Conservation (phyloP, 2,113 vertebrate genomes). For the Uropsilus gracilis region DNA sequence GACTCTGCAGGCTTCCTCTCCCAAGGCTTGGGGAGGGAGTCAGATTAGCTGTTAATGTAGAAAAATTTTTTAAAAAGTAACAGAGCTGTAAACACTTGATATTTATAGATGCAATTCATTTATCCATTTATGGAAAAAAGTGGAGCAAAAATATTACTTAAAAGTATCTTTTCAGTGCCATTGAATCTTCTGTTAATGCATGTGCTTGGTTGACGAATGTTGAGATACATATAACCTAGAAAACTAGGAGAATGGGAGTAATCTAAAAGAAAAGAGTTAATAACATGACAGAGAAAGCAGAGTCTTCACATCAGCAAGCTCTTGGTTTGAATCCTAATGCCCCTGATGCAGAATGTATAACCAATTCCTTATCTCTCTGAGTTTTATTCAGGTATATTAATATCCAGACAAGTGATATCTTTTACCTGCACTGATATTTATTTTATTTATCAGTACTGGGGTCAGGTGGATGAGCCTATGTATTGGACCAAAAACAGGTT, state of each 20-base stretch:
- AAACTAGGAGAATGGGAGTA: not conserved
- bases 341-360: not conserved
- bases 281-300: not conserved
- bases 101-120: not conserved
- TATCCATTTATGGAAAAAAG: not conserved
- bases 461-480: not conserved
- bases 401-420: not conserved
- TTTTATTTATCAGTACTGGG: not conserved
- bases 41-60: not conserved
- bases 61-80: not conserved
- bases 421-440: not conserved
- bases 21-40: no score
- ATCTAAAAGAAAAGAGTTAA: not conserved
- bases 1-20: no score
- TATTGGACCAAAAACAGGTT: not conserved
- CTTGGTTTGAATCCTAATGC: not conserved
- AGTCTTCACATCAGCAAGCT: not conserved
- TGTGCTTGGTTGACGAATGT: not conserved
- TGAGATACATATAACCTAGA: not conserved
- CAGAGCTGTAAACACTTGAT: constrained; percentile 17
- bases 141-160: not conserved
- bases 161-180: not conserved
- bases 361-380: not conserved
- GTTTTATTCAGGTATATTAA: not conserved
- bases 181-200: not conserved